Percentiles rank a stretch among this genome's conserved stretches.
These are phyloP conservation scores for Tribolium castaneum DNA, from an alignment of 1,140 invertebrate genomes.

Conservation along the genomic window DNA sequence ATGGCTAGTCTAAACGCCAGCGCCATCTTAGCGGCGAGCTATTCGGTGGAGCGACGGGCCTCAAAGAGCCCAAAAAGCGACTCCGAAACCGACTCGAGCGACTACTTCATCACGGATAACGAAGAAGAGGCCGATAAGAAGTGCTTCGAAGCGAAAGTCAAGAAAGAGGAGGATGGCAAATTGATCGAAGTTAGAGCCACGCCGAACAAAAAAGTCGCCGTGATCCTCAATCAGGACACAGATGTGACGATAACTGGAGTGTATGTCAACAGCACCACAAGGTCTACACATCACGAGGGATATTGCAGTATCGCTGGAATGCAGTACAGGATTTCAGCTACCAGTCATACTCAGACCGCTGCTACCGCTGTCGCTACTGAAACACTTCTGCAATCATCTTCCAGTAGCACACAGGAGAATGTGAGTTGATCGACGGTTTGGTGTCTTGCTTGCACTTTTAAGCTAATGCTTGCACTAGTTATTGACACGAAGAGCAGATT, in stretches of 20 bases:
- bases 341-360: constrained; percentile 82
- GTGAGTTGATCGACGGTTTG: constrained; percentile 58
- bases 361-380: constrained; percentile 79
- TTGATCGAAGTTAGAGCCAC: constrained; percentile 69
- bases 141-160: constrained; percentile 64
- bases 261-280: constrained; percentile 78
- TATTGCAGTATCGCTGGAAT: constrained; percentile 85
- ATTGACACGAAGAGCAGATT: no score
- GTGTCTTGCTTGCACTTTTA: not conserved
- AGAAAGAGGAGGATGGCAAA: constrained; percentile 67
- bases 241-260: constrained; percentile 88
- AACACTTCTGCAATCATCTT: constrained; percentile 61
- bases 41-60: constrained; percentile 79
- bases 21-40: constrained; percentile 91
- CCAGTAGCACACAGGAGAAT: constrained; percentile 64
- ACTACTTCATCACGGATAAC: constrained; percentile 50
- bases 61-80: constrained; percentile 68
- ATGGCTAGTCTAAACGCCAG: constrained; percentile 95
- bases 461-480: not conserved
- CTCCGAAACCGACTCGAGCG: constrained; percentile 66
- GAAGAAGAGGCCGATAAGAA: constrained; percentile 64
- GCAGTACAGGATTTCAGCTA: constrained; percentile 83
- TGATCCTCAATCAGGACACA: constrained; percentile 84
- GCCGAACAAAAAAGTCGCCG: constrained; percentile 71
- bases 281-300: constrained; percentile 80